Evolutionary conservation across 2,888 invertebrate species (phyloP), one percentile per base, ranked within the genome.

Genomic region (Epistrophe eligans): DNA sequence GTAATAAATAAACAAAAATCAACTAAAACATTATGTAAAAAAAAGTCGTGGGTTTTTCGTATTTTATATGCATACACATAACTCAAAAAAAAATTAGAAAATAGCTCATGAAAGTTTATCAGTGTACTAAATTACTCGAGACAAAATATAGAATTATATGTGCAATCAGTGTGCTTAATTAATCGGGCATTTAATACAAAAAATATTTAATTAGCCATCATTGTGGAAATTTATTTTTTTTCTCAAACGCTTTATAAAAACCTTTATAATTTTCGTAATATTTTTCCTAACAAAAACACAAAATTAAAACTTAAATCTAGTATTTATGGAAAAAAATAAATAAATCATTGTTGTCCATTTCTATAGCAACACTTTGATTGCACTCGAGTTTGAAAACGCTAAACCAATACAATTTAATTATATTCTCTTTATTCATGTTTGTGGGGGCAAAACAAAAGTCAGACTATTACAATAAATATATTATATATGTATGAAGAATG

Each of bases 41-140:
- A 77, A 77, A 81, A 85, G 79, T 83, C 87, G 87, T 87, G 87
- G 87, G 83, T 87, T 87, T 83, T 87, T 83, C 83, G 66, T 76
- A 87, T 60, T 74, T 79, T 55, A 74, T 80, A 74, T 85, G 80
- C 84, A 77, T 60, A 81, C 72, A 79, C 74, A 66, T 52, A 84
- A 77, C 48, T 73, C 73, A 40, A 85, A 81, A 60, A 80, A 58
- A 67, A 48, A 62, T 38, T 60, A 19, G 52, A 67, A 77, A 72
- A 80, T 81, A 84, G 67, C 57, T 50, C 70, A 77, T 83, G 71
- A 66, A 66, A 32, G 71, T 79, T 87, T 71, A 60, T 76, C 71
- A 43, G 74, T 84, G 77, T 72, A n/a, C n/a, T n/a, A 19, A 72
- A 74, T 77, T 70, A 70, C 73, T 82, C 72, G 73, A 79, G 74